Conservation (phyloP, 2,888 invertebrate genomes). For the Drosophila picticornis region DNA sequence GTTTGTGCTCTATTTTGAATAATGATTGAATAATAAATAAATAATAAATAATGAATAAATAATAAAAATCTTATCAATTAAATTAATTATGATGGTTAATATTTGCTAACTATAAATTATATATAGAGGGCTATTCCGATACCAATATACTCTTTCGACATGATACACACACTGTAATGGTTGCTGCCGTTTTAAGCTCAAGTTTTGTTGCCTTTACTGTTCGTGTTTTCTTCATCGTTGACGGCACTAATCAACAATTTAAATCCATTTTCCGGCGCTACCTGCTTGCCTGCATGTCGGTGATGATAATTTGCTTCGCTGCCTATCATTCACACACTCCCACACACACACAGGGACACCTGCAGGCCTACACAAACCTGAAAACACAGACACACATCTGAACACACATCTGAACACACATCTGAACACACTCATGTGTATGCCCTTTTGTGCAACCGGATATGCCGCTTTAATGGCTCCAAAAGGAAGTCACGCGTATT, state of each 20-base stretch:
- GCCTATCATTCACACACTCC: constrained; percentile 39
- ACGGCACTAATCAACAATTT: constrained; percentile 80
- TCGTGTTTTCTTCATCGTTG: constrained; percentile 47
- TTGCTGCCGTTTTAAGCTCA: constrained; percentile 39
- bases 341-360: constrained; percentile 1
- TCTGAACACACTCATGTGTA: constrained; percentile 28
- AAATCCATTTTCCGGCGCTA: constrained; percentile 75
- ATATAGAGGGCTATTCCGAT: not conserved
- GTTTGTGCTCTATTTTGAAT: too few species aligned
- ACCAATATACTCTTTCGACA: not conserved
- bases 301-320: constrained; percentile 51
- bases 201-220: constrained; percentile 6
- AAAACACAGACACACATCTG: not conserved
- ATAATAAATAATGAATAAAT: too few species aligned
- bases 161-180: constrained; percentile 16
- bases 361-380: not conserved
- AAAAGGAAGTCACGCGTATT: constrained; percentile 82
- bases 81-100: not conserved
- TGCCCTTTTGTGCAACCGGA: constrained; percentile 68
- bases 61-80: too few species aligned
- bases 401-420: constrained; percentile 5
- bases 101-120: not conserved
- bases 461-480: constrained; percentile 79
- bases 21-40: too few species aligned
- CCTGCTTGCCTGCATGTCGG: constrained; percentile 31